Base-by-base conservation (phyloP, 30 jellyfish, hydroid and myxozoan genomes). In the Aurelia sp. region DNA sequence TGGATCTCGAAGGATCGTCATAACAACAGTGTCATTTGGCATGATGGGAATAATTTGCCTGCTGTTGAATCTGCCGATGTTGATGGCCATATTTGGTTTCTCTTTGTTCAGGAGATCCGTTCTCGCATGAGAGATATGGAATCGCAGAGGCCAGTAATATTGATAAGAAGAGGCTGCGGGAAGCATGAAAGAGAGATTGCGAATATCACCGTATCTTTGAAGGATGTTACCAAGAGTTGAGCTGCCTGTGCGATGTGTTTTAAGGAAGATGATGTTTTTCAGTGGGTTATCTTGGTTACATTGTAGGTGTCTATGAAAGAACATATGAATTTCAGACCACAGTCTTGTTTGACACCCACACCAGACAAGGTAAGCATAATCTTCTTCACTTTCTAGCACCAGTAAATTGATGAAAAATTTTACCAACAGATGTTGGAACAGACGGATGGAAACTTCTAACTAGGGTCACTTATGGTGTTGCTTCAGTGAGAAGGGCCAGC, bases 241-340 rank as follows among this genome's bases (percentile, higher is more conserved):
- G 81, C 99, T 89, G 52, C 97, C 99, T n/a, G 97, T 87, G n/a
- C 87, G 70, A 82, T 94, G 99, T 13, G 99, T 94, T 79, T 92
- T 92, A 7, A 92, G 60, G 21, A 87, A 76, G 33, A 95, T 88
- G 66, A 92, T 60, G 80, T 86, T 88, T 23, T 47, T 44, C 21
- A 67, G 37, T 13, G 98, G 97, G 11, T 53, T 57, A 19, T 61
- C 89, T 10, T 76, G 87, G 48, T 62, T 76, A 44, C 98, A 92
- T 70, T 64, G 60, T n/a, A 66, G 80, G 51, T 84, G 90, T 78
- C 98, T 91, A 57, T 21, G 75, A 71, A 3, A 35, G 64, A 82
- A 73, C 22, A 18, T 19, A 72, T 37, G 41, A 44, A 44, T 9
- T 5, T 44, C 13, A 6, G 8, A 44, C 15, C 8, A 57, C n/a